Conservation (phyloP, 2,797 vertebrate species). For the Microctenopoma steveboyesi region DNA sequence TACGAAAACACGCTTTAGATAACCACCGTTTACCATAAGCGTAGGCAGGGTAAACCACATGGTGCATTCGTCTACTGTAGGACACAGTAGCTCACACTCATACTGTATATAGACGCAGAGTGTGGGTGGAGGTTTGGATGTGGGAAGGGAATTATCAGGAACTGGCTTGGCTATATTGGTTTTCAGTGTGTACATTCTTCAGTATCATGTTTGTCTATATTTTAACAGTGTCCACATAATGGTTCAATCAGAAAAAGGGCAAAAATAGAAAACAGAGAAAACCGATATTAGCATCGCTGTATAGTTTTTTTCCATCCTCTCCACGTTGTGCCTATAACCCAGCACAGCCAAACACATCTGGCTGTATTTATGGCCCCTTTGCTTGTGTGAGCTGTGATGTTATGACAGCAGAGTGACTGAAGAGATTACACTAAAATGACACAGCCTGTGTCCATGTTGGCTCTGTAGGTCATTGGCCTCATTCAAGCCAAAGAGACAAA, state of each 20-base stretch:
- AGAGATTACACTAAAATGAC: conserved; percentile 60
- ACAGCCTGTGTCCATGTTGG: conserved; percentile 25
- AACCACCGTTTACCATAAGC: conserved; percentile 33
- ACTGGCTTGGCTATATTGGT: neutral
- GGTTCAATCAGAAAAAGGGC: neutral
- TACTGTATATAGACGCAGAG: conserved; percentile 2
- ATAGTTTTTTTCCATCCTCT: neutral
- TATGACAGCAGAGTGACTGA: conserved; percentile 72
- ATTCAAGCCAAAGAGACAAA: conserved; percentile 44
- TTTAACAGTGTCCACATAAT: neutral
- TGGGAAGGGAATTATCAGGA: conserved; percentile 24
- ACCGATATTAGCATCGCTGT: neutral
- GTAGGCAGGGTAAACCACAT: conserved; percentile 6
- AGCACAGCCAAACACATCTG: conserved; percentile 69
- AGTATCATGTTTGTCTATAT: neutral
- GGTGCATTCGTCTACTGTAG: conserved; percentile 3
- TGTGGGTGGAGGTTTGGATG: conserved; percentile 39
- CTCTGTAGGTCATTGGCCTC: conserved; percentile 62
- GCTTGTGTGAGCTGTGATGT: conserved; percentile 71
- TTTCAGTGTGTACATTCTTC: neutral
- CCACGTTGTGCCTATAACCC: conserved; percentile 22
- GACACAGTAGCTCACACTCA: conserved; percentile 4
- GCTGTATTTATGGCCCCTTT: conserved; percentile 60
- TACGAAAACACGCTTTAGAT: conserved; percentile 26
- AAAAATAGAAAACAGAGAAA: too few relatives aligned